Evolutionary conservation across 2,888 invertebrate genomes (phyloP).

Genomic region (Maniola hyperantus): DNA sequence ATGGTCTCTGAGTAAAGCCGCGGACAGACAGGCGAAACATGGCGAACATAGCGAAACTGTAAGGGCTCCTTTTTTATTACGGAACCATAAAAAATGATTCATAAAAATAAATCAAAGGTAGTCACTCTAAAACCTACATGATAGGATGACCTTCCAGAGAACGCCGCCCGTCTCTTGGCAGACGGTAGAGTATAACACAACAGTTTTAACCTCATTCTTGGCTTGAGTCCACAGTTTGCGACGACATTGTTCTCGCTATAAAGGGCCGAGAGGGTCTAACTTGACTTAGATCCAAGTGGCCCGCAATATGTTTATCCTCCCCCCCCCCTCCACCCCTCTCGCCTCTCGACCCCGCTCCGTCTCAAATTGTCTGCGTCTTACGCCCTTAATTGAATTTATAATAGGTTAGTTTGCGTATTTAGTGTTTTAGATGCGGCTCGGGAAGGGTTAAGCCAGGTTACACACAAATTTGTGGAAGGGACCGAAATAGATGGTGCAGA

Average conservation of each 20-base stretch:
- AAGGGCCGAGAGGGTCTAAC: constrained; percentile 52
- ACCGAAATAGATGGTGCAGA: constrained; percentile 9
- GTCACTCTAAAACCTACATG: background rate
- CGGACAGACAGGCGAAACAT: too few species aligned
- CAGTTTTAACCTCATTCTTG: constrained; percentile 31
- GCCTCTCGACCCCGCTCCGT: constrained; percentile 39
- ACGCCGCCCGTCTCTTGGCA: background rate
- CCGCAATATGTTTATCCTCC: constrained; percentile 70
- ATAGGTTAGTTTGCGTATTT: constrained; percentile 75
- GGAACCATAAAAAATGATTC: background rate
- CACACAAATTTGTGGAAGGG: constrained; percentile 42
- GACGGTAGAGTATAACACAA: constrained; percentile 4
- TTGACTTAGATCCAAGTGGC: constrained; percentile 58
- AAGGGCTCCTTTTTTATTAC: too few species aligned
- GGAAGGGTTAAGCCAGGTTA: constrained; percentile 48
- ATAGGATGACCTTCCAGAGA: background rate
- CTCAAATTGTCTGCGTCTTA: constrained; percentile 73
- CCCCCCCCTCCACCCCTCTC: constrained; percentile 31
- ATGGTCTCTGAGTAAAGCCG: too few species aligned
- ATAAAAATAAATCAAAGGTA: background rate
- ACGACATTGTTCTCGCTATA: constrained; percentile 53
- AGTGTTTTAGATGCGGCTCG: constrained; percentile 39
- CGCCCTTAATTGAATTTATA: constrained; percentile 79
- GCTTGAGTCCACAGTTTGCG: constrained; percentile 44
- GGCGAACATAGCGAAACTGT: too few species aligned